Evolutionary conservation across 2,888 invertebrate species (phyloP), one percentile per base, ranked within the genome.

Genomic region (Meliscaeva auricollis): DNA sequence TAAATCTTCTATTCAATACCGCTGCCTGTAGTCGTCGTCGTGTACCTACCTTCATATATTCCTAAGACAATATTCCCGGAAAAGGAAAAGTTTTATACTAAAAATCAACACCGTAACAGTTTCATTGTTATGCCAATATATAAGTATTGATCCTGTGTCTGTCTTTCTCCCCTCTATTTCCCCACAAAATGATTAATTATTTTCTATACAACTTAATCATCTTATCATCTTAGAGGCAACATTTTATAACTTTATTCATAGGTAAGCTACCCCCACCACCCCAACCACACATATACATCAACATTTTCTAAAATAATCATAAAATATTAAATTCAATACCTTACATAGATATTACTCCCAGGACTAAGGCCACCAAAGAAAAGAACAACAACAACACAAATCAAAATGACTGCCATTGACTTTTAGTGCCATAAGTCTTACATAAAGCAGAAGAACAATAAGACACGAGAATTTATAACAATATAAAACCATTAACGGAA

Each of bases 401-500:
- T 44, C 62, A 62, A 62, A 30, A 30, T 30, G n/a, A 30, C n/a
- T 32, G 38, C n/a, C 13, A 62, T 41, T 44, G 62, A 62, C 44
- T 64, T 64, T 30, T 46, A 48, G 7, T 46, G 20, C 32, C 32
- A 35, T 56, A 38, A 38, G 13, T 13, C 20, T 20, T 38, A 56
- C 20, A 56, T 20, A 9, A 38, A 38, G 38, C 9, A 30, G 15
- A 73, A 76, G 81, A 81, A 85, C 85, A 85, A 85, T 85, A 73
- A 62, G 72, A 68, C 60, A 75, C 41, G 48, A 62, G 58, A 48
- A 79, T 46, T 64, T 64, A 76, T 72, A 85, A 85, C 85, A 85
- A 85, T 85, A 81, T 81, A 81, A 85, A 81, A 85, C 85, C 81
- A 85, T 85, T 85, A 85, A 81, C 77, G 69, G 56, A 85, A 72